phyloP scores from a whole-genome alignment of 2,888 invertebrate species.

The Metellina segmentata region DNA sequence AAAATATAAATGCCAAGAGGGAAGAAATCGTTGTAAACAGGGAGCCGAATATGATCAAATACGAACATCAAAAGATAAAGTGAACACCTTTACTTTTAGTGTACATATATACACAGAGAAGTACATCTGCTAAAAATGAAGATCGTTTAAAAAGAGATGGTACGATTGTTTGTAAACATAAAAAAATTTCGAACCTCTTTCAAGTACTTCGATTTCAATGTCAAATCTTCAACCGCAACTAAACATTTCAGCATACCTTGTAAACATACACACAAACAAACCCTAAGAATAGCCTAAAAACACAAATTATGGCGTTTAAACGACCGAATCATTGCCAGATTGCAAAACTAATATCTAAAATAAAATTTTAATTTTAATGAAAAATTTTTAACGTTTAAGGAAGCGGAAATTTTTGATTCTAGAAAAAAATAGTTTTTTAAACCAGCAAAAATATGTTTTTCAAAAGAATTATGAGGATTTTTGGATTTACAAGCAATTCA shows the following conservation, averaged over 20 bases:
- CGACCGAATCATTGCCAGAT: conserved; percentile 53
- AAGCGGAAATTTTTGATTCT: background rate
- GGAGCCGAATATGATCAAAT: too few relatives aligned
- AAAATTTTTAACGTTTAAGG: background rate
- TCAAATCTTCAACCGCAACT: conserved; percentile 63
- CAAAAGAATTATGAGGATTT: too few relatives aligned
- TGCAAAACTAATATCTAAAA: conserved; percentile 5
- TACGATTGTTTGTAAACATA: background rate
- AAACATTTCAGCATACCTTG: conserved; percentile 73
- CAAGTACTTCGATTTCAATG: conserved; percentile 54
- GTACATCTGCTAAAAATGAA: conserved; percentile 52
- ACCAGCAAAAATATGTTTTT: background rate
- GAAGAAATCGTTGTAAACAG: too few relatives aligned
- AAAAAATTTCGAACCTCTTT: conserved; percentile 46
- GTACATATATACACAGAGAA: conserved; percentile 3
- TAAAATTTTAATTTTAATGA: background rate
- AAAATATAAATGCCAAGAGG: too few relatives aligned
- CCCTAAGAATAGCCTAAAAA: conserved; percentile 53
- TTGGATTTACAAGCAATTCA: too few relatives aligned
- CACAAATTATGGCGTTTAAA: conserved; percentile 75
- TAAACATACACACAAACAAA: conserved; percentile 72
- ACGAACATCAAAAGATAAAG: background rate
- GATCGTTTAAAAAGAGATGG: background rate
- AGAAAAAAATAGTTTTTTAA: background rate
- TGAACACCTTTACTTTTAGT: background rate